Conservation (phyloP, 2,797 vertebrate genomes). For the Myotis findleyi region DNA sequence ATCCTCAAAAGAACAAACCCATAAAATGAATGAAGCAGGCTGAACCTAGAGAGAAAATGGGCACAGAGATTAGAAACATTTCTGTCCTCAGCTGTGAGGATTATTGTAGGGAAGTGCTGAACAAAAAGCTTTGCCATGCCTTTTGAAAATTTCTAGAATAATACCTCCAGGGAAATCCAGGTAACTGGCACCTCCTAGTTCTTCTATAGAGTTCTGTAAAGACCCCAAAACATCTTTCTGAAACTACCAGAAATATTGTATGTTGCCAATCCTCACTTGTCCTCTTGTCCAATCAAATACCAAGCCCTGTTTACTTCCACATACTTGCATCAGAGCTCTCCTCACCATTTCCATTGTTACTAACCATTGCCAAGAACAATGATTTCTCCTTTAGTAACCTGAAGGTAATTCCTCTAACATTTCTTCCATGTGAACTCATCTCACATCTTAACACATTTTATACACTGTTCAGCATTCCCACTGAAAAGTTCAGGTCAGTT, state of each 20-base stretch:
- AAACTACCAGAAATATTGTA: not conserved
- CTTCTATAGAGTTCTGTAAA: not conserved
- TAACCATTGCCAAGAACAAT: not conserved
- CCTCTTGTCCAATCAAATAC: not conserved
- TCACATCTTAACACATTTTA: not conserved
- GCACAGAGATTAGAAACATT: conserved; percentile 28
- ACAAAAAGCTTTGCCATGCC: not conserved
- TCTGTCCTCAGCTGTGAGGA: conserved; percentile 49
- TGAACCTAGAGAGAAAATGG: conserved; percentile 45
- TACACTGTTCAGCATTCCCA: not conserved
- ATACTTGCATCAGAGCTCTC: not conserved
- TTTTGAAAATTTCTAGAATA: conserved; percentile 52
- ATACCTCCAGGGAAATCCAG: conserved; percentile 4
- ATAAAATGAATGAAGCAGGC: not conserved
- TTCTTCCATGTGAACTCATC: not conserved
- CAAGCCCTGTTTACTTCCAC: not conserved
- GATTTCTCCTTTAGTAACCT: not conserved
- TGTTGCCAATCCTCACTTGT: not conserved
- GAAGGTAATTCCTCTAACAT: not conserved
- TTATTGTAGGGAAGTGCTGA: not conserved
- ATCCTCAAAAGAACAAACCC: conserved; percentile 54
- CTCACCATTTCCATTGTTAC: not conserved
- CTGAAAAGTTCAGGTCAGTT: not conserved
- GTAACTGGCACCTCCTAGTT: not conserved
- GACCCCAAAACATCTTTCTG: not conserved